These are phyloP conservation scores for Samia ricini DNA, from an alignment of 1,140 invertebrate species.

Conservation along the genomic window DNA sequence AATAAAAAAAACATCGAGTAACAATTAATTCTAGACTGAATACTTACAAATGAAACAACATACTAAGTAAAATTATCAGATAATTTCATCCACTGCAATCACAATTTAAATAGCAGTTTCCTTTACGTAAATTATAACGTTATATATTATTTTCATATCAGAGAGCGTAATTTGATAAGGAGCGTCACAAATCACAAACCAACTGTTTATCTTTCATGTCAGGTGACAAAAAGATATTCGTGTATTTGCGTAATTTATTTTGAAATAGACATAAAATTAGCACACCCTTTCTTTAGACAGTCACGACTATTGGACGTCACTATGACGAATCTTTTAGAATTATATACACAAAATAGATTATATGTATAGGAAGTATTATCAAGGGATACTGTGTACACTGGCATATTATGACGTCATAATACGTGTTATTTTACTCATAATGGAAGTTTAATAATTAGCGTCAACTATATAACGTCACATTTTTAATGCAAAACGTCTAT, in stretches of 20 bases:
- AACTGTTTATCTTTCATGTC: constrained; percentile 3
- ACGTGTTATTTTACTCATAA: too few relatives aligned
- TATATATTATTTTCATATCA: background rate
- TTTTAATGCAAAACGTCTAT: too few relatives aligned
- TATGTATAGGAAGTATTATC: background rate
- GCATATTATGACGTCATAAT: too few relatives aligned
- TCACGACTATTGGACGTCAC: constrained; percentile 27
- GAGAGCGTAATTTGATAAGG: background rate
- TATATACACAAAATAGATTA: background rate
- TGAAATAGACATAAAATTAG: constrained; percentile 33
- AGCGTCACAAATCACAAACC: background rate
- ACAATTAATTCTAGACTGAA: too few relatives aligned
- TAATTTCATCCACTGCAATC: background rate
- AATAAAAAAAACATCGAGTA: too few relatives aligned
- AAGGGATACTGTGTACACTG: too few relatives aligned
- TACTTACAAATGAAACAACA: background rate
- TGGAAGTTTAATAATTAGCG: too few relatives aligned
- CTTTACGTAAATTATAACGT: background rate
- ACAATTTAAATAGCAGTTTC: background rate
- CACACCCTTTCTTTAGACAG: constrained; percentile 32
- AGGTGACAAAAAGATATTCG: constrained; percentile 22
- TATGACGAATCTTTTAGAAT: background rate
- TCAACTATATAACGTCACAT: too few relatives aligned
- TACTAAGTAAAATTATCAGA: background rate
- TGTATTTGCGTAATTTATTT: constrained; percentile 32